Percentiles rank a stretch among this genome's conserved stretches.
These are phyloP conservation scores for Leucosticte australis DNA, from an alignment of 2,113 vertebrate genomes.

Conservation along the genomic window DNA sequence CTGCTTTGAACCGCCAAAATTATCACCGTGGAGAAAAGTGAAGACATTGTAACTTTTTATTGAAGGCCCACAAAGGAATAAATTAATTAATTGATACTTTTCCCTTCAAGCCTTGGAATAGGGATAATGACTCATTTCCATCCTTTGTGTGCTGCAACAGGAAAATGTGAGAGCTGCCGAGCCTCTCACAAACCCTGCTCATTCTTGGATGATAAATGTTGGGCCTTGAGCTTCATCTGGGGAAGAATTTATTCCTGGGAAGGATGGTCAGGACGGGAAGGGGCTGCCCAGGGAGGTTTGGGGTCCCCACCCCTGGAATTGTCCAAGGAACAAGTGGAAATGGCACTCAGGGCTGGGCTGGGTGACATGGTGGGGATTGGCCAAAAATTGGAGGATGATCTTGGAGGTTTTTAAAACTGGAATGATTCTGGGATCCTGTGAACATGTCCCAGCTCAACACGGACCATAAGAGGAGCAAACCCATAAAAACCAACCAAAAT, in stretches of 20 bases:
- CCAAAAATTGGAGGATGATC: rapidly evolving
- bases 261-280: background rate
- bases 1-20: background rate
- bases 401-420: rapidly evolving
- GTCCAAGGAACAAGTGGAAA: rapidly evolving
- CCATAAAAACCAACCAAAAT: background rate
- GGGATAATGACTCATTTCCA: rapidly evolving
- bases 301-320: background rate
- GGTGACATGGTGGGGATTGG: rapidly evolving
- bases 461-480: background rate
- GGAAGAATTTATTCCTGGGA: background rate
- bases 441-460: rapidly evolving
- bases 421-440: too few species aligned
- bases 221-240: background rate
- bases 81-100: background rate
- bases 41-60: background rate
- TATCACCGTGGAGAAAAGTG: background rate
- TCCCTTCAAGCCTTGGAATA: background rate
- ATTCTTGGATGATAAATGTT: rapidly evolving
- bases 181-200: rapidly evolving
- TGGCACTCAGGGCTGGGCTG: background rate
- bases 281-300: background rate
- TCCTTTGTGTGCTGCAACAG: too few species aligned
- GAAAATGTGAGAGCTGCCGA: rapidly evolving
- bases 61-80: background rate